These are phyloP conservation scores for Tillus elongatus DNA, from an alignment of 2,888 invertebrate species.

Conservation along the genomic window DNA sequence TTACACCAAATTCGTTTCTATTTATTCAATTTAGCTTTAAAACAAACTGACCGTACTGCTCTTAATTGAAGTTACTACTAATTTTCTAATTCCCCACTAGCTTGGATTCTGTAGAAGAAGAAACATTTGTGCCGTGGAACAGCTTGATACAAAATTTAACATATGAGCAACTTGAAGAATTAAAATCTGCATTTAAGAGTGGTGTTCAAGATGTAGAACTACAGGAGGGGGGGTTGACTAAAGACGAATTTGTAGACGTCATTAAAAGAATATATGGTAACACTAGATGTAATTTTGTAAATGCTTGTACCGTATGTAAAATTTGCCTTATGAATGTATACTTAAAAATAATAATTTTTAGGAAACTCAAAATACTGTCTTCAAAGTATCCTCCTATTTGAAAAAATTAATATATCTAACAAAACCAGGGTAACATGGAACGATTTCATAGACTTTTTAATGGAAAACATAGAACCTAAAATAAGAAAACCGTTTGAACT, in stretches of 20 bases:
- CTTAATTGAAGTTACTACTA: no score
- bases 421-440: constrained; percentile 34
- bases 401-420: constrained; percentile 30
- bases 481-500: no score
- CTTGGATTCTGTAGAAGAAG: constrained; percentile 26
- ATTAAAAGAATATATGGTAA: constrained; percentile 35
- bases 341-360: no score
- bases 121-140: constrained; percentile 24
- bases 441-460: constrained; percentile 37
- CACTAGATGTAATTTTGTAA: constrained; percentile 8
- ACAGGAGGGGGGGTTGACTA: constrained; percentile 27
- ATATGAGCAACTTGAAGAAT: constrained; percentile 23
- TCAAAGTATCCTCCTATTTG: constrained; percentile 33
- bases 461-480: constrained; percentile 26
- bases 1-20: no score
- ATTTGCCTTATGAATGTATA: no score
- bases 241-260: constrained; percentile 35
- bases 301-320: no score
- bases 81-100: no score
- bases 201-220: constrained; percentile 11
- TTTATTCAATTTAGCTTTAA: no score
- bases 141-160: constrained; percentile 27
- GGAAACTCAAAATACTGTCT: constrained; percentile 31
- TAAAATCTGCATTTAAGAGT: constrained; percentile 26
- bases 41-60: no score